Base-by-base conservation (phyloP, 2,888 invertebrate species). In the Schizotus pectinicornis region DNA sequence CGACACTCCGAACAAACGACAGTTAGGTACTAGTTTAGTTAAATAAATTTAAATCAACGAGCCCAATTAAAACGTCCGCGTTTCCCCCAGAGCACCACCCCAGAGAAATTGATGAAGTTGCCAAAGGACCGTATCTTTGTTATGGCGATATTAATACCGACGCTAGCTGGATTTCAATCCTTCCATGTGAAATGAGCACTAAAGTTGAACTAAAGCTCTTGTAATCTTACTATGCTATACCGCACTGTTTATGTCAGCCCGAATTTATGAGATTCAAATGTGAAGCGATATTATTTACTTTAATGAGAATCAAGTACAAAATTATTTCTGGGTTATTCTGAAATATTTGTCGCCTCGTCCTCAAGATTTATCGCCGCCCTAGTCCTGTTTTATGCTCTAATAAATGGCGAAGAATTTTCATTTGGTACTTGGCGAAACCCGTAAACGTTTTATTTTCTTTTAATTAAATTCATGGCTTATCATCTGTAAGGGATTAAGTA, bases 161-260 rank as follows among this genome's bases (percentile, higher is more conserved):
- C 49, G 59, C 61, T 60, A 62, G 62, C 39, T 22, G 22, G 54
- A 61, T 51, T 52, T 59, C 56, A 51, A 56, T 59, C 62, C 61
- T 61, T 62, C 63, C 63, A 59, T 67, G 65, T 63, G 65, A 66
- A 68, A 68, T 67, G 67, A 67, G 63, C 61, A 69, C 67, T 69
- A 67, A 65, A 65, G 68, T 64, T 64, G 64, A 63, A 64, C 67
- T 63, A 68, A 67, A 69, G 69, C 69, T 63, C 67, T 67, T 69
- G 67, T 67, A 68, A 68, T 69, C 67, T 68, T 57, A 58, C 62
- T 52, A 49, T n/a, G n/a, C 57, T 59, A 65, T 60, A 61, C 66
- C 62, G 59, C 61, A 60, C 61, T 65, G 62, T 62, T 65, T 66
- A 61, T 65, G 62, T 64, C 64, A 63, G 61, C 52, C 59, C 37